Evolutionary conservation across 2,113 vertebrate species (phyloP), one percentile per base, ranked within the genome.

Genomic region (Haplotaxodon microlepis): DNA sequence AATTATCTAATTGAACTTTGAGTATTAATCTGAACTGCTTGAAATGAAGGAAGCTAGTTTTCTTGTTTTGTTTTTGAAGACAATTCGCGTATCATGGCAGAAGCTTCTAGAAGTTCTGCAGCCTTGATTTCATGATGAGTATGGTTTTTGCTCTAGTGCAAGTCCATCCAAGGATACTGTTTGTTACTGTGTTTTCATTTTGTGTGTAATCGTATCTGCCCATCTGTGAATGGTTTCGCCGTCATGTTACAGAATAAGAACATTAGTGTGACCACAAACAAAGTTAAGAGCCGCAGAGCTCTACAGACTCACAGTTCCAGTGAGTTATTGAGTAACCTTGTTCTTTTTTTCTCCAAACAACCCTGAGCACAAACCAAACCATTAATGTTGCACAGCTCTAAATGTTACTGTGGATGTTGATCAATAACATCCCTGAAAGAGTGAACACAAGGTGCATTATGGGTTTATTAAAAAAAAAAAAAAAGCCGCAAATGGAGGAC

Each of bases 381-480:
- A 90, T 85, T 76, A 84, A 86, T 94, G 86, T 51, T 81, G 29
- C 53, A 34, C 80, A 63, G 83, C 89, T 84, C 76, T 66, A 87
- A 91, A 89, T 93, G 78, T 69, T 50, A 84, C 86, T 88, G 82
- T 19, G 54, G 73, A 76, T 83, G 13, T 88, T 85, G 85, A 94
- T 94, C 93, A 89, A 90, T 91, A 92, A 87, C 63, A 71, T 76
- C 50, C 83, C 85, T 80, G 78, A 45, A 69, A 91, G 82, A 80
- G 45, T 5, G 36, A 91, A 79, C 82, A 42, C 51, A 84, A 57
- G 57, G 31, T 17, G 63, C 78, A 34, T 57, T 81, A 59, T 86
- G 51, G 53, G 85, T 87, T 90, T 66, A 38, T 38, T 66, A 1
- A 3, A 57, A 63, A 82, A 36, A 85, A 3, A 2, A 5, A 53